These are phyloP conservation scores for Zalophus californianus DNA, from an alignment of 2,797 vertebrate genomes.

Conservation along the genomic window DNA sequence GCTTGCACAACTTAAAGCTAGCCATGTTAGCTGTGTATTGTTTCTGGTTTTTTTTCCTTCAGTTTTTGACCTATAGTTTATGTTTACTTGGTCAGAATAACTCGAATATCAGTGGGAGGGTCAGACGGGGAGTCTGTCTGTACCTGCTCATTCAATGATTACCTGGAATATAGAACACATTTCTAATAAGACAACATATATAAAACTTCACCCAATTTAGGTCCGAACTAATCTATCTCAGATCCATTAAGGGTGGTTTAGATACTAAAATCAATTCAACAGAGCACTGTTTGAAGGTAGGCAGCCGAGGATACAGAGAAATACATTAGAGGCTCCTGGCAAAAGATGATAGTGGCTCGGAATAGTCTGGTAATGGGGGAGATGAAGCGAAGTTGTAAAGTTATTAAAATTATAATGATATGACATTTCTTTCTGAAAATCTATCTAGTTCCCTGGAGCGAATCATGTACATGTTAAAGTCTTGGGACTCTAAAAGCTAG, in stretches of 20 bases:
- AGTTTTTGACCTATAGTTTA: not conserved
- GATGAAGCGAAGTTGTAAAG: slow-evolving; percentile 60
- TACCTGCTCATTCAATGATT: not conserved
- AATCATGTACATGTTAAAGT: slow-evolving; percentile 45
- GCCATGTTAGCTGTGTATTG: not conserved
- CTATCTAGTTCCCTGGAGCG: slow-evolving; percentile 2
- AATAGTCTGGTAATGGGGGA: slow-evolving; percentile 65
- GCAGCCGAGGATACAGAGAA: slow-evolving; percentile 54
- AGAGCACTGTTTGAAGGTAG: slow-evolving; percentile 52
- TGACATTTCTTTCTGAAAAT: slow-evolving; percentile 74
- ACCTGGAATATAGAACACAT: not conserved
- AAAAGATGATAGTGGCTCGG: slow-evolving; percentile 44
- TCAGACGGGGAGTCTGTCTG: not conserved
- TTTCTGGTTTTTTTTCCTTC: not conserved
- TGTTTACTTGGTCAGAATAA: slow-evolving; percentile 17
- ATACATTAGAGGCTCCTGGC: slow-evolving; percentile 70
- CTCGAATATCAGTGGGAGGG: not conserved
- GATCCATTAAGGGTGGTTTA: slow-evolving; percentile 41
- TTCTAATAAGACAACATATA: slow-evolving; percentile 30
- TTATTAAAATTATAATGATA: slow-evolving; percentile 78
- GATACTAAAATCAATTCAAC: slow-evolving; percentile 66
- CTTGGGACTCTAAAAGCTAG: slow-evolving; percentile 59
- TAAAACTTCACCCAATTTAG: slow-evolving; percentile 59
- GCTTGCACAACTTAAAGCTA: not conserved
- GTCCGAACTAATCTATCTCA: slow-evolving; percentile 56